Evolutionary conservation across 2,797 vertebrate species (phyloP).

Genomic region (Acrocephalus scirpaceus): DNA sequence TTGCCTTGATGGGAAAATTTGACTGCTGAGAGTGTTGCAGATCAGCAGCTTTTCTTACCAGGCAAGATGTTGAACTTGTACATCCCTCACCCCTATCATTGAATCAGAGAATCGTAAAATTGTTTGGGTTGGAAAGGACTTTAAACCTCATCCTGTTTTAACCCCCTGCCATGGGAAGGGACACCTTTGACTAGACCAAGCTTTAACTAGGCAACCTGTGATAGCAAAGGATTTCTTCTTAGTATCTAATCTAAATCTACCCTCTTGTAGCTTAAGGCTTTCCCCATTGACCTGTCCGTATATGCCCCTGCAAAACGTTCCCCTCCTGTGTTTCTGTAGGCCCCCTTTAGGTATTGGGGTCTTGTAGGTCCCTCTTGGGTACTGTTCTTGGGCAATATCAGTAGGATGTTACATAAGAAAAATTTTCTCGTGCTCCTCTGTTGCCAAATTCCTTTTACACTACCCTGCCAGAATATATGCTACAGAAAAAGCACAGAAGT

Average conservation of each 20-base stretch:
- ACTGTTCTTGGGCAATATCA: not conserved
- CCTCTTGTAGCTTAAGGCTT: not conserved
- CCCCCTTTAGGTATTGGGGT: not conserved
- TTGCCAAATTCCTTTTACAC: not conserved
- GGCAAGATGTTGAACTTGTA: not conserved
- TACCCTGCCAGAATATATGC: not conserved
- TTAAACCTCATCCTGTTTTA: not conserved
- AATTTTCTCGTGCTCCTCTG: not conserved
- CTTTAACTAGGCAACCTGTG: no score
- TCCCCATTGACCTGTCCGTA: no score
- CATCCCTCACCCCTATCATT: rapidly evolving
- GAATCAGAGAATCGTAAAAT: not conserved
- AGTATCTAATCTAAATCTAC: not conserved
- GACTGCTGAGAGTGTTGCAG: not conserved
- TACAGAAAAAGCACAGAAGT: not conserved
- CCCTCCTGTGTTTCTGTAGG: not conserved
- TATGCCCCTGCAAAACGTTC: not conserved
- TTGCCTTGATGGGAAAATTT: not conserved
- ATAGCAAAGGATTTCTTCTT: not conserved
- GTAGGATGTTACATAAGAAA: not conserved
- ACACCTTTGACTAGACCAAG: not conserved
- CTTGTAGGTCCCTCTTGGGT: not conserved
- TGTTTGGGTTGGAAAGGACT: not conserved
- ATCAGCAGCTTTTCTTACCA: not conserved
- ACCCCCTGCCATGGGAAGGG: not conserved